phyloP scores from a whole-genome alignment of 2,888 invertebrate species.

The Ametastegia equiseti region DNA sequence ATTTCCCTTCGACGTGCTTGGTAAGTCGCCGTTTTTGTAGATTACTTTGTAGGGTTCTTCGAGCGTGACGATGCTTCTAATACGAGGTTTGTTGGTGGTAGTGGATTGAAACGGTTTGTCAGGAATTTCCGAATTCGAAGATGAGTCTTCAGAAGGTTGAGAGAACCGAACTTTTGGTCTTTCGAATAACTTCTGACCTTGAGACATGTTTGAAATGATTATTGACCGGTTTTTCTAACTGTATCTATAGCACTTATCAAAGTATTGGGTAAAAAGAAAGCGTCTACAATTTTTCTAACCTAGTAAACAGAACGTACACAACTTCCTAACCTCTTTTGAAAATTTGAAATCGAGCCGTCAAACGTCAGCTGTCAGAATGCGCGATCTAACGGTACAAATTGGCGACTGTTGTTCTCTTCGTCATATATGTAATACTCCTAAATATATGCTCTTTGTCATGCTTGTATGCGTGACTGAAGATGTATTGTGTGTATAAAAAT shows the following conservation, averaged over 20 bases:
- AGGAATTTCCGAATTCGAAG: constrained; percentile 36
- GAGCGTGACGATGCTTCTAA: constrained; percentile 58
- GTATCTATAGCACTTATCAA: neutral
- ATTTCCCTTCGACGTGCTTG: neutral
- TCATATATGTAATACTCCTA: neutral
- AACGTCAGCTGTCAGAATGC: neutral
- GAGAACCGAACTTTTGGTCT: constrained; percentile 65
- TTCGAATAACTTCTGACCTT: constrained; percentile 31
- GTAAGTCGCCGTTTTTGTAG: neutral
- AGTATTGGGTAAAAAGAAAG: neutral
- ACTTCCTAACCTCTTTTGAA: constrained; percentile 6
- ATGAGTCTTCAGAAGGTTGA: constrained; percentile 49
- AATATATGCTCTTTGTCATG: neutral
- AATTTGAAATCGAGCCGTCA: no score
- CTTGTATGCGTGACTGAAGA: no score
- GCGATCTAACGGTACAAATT: constrained; percentile 4
- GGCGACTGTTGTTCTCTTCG: neutral
- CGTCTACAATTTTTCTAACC: constrained; percentile 9
- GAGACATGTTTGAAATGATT: constrained; percentile 28
- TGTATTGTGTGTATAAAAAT: no score
- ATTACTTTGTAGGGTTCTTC: constrained; percentile 59
- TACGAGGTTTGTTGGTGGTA: constrained; percentile 54
- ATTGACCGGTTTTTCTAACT: neutral
- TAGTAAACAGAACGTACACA: neutral
- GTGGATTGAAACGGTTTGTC: neutral